A percentile compares a stretch with the other conserved stretches of the same genome.
Conservation (phyloP, 2,113 vertebrate species). For the Merops nubicus region DNA sequence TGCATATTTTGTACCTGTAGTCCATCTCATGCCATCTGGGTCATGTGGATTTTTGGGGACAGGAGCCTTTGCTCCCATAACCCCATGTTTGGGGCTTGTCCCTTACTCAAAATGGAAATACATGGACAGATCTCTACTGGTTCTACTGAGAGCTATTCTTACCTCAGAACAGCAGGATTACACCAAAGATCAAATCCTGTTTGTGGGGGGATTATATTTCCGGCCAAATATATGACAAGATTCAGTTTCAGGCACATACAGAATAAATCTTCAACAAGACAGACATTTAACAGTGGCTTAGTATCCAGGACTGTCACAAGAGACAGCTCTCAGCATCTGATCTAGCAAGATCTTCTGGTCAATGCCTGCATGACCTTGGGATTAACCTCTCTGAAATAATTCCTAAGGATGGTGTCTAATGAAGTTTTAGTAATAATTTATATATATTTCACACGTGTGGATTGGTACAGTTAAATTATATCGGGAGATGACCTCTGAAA, state of each 20-base stretch:
- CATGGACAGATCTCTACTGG: not conserved
- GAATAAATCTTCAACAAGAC: constrained; percentile 31
- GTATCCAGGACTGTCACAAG: not conserved
- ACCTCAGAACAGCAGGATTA: constrained; percentile 9
- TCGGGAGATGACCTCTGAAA: not conserved
- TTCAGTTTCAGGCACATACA: constrained; percentile 24
- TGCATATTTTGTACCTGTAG: not conserved
- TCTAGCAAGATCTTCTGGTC: not conserved
- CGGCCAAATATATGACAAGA: constrained; percentile 46
- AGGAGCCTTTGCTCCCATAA: not conserved
- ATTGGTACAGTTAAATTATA: not conserved
- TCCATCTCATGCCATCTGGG: not conserved
- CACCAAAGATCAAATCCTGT: constrained; percentile 33
- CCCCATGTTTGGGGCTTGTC: not conserved
- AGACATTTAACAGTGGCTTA: constrained; percentile 39
- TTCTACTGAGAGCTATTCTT: not conserved
- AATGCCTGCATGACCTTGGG: not conserved
- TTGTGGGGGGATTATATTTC: constrained; percentile 47
- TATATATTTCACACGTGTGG: not conserved
- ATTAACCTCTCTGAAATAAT: not conserved
- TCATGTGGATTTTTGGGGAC: not conserved
- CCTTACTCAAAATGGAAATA: not conserved
- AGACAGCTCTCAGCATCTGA: not conserved
- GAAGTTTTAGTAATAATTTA: not conserved
- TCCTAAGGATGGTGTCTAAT: not conserved